Evolutionary conservation across 2,797 vertebrate genomes (phyloP), one percentile per base, ranked within the genome.

Genomic region (Microctenopoma lineatum): DNA sequence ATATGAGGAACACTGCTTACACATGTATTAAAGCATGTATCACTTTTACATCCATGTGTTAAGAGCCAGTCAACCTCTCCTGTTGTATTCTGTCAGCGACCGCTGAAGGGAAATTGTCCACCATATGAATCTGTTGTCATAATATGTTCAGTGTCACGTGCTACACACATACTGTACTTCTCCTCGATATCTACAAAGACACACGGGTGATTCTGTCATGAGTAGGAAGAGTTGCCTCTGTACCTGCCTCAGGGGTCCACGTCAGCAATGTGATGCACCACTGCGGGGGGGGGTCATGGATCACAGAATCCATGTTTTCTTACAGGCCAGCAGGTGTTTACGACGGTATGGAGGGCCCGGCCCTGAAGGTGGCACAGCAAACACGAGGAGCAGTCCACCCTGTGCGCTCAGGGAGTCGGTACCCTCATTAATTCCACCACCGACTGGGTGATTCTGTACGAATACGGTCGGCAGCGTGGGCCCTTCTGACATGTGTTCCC

Each of bases 381-480:
- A 59, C 73, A 70, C 44, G 38, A 60, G 67, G 55, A 38, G 63
- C 42, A 29, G 21, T 42, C 57, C 66, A 66, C 44, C 57, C 51
- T 3, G n/a, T 71, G 79, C 65, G 75, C 79, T 80, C 64, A 58
- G 69, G 81, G 73, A 80, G 56, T 58, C 55, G 44, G 70, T 56
- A 56, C 75, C 69, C 84, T 92, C 84, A 79, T 92, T 91, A 91
- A 88, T 88, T 87, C 79, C 71, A 80, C 77, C 86, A 61, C 90
- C 88, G 63, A 61, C 83, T 81, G 89, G 27, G 66, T n/a, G 42
- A 67, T 60, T 62, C 36, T 61, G 63, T 34, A 54, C 68, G 55
- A 32, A 64, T 50, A 50, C 48, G 73, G 59, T 39, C 59, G 36
- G 18, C 18, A 47, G 39, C 25, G 42, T 21, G 34, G 61, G 54